Base-by-base conservation (phyloP, 2,113 vertebrate species). In the Nothobranchius kuhntae region DNA sequence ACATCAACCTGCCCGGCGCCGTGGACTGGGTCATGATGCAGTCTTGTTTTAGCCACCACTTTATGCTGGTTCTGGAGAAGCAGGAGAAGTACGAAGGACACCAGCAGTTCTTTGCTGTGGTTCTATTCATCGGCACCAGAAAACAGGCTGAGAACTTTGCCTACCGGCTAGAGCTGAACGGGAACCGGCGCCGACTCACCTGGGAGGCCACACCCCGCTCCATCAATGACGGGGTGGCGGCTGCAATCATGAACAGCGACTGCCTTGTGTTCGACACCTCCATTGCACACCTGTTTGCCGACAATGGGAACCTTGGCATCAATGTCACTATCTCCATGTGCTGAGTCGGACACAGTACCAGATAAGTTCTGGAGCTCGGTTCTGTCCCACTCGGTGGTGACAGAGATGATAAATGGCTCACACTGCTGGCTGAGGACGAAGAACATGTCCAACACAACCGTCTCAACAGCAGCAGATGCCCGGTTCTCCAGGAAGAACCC, bases 1-100 rank as follows among this genome's bases (percentile, higher is more conserved):
- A 93, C 89, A 93, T 93, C 89, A 92, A 91, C 83, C 83, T 93
- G 53, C 91, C 92, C 0, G 93, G 92, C 2, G 91, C 91, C 0
- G 92, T 93, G 62, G 93, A 93, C 91, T 93, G 92, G 93, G 92
- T 94, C 66, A 94, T 93, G 93, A 92, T 94, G 93, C 93, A 94
- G 86, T 92, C 91, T 5, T 94, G 93, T 36, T 93, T 94, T 66
- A 92, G 91, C 38, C 92, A 92, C 71, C 92, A 93, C 86, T 94
- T 94, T 84, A 92, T 94, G 93, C 81, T 94, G 79, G 93, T 94
- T 3, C 77, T 94, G 75, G 92, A 94, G 83, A 94, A 93, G 79
- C 92, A 93, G 83, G 92, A 93, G 85, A 93, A 92, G 77, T 94
- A 91, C 46, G 91, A 92, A 46, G 93, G 91, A 50, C 92, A 92